Conservation (phyloP, 2,888 invertebrate species). For the Trissolcus japonicus region DNA sequence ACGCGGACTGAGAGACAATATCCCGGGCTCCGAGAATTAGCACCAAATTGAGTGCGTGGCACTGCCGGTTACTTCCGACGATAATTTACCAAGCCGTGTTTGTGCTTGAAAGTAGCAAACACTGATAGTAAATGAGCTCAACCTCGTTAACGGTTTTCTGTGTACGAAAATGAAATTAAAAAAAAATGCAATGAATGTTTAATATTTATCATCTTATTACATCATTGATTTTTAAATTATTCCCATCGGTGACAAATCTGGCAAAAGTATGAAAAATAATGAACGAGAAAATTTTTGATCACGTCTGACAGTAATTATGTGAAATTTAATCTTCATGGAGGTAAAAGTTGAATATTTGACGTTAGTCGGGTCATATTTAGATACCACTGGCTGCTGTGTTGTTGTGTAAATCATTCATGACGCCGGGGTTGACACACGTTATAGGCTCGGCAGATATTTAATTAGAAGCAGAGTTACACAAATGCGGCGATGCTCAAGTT, state of each 20-base stretch:
- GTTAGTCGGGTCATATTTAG: slow-evolving; percentile 21
- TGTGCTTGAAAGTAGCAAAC: too few species aligned
- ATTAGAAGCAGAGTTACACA: slow-evolving; percentile 28
- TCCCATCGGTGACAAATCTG: too few species aligned
- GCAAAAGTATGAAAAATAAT: not conserved
- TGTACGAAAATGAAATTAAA: too few species aligned
- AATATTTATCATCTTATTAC: too few species aligned
- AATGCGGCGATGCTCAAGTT: slow-evolving; percentile 17
- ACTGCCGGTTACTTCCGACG: not conserved
- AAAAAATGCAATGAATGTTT: too few species aligned
- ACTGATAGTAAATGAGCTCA: too few species aligned
- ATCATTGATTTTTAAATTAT: too few species aligned
- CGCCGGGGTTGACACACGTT: slow-evolving; percentile 6
- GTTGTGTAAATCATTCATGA: slow-evolving; percentile 24
- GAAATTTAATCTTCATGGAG: slow-evolving; percentile 37
- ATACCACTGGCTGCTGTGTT: slow-evolving; percentile 13
- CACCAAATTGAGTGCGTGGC: slow-evolving; percentile 1
- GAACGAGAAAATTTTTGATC: not conserved
- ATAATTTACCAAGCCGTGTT: slow-evolving; percentile 1
- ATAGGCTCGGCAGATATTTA: slow-evolving; percentile 27
- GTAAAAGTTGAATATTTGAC: slow-evolving; percentile 46
- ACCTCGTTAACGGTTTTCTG: not conserved
- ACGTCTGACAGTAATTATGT: slow-evolving; percentile 21
- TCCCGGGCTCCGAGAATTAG: slow-evolving; percentile 3
- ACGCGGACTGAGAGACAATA: slow-evolving; percentile 6